Evolutionary conservation across 2,888 invertebrate genomes (phyloP).

Genomic region (Drymonia ruficornis): DNA sequence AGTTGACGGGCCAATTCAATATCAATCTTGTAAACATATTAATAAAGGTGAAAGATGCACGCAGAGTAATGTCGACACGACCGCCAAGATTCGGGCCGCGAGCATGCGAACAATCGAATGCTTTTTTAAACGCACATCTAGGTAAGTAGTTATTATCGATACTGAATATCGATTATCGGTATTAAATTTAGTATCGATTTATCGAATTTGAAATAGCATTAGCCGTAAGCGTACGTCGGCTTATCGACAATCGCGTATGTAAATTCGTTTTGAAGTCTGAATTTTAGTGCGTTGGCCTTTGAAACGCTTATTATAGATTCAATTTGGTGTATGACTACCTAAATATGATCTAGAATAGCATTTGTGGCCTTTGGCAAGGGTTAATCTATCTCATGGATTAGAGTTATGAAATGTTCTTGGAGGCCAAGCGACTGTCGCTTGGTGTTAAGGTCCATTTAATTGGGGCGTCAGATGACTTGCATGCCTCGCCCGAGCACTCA

Average conservation of each 20-base stretch:
- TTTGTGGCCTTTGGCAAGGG: background rate
- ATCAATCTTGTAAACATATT: conserved; percentile 23
- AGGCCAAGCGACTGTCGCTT: too few relatives aligned
- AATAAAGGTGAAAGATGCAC: conserved; percentile 22
- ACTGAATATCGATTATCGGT: conserved; percentile 2
- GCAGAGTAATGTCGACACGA: conserved; percentile 42
- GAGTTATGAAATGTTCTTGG: too few relatives aligned
- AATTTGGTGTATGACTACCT: background rate
- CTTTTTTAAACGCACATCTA: conserved; percentile 21
- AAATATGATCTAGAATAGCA: background rate
- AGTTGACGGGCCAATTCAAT: conserved; percentile 26
- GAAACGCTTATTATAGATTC: conserved; percentile 6
- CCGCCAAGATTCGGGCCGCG: conserved; percentile 44
- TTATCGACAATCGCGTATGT: conserved; percentile 4
- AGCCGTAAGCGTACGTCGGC: background rate
- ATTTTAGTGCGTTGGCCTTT: conserved; percentile 17
- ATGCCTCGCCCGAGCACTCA: too few relatives aligned
- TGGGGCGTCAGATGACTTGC: too few relatives aligned
- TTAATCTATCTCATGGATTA: too few relatives aligned
- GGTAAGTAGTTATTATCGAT: conserved; percentile 22
- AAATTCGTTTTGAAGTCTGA: background rate
- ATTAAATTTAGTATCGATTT: background rate
- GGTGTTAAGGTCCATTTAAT: too few relatives aligned
- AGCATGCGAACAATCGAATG: conserved; percentile 41
- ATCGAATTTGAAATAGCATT: background rate